These are phyloP conservation scores for Glareola pratincola DNA, from an alignment of 2,113 vertebrate species.

Conservation along the genomic window DNA sequence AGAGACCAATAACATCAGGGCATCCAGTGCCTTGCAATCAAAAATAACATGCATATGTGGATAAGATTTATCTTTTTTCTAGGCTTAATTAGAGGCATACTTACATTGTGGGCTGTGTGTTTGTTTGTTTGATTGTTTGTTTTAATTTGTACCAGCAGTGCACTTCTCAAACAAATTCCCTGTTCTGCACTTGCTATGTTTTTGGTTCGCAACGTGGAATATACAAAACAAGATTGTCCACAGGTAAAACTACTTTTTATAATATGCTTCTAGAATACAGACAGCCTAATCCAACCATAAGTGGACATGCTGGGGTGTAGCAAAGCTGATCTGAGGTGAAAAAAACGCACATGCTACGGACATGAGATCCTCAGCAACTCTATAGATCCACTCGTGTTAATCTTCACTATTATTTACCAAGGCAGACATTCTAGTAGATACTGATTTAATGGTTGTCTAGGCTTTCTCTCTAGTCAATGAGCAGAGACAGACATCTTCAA, in stretches of 20 bases:
- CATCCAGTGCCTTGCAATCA: neutral
- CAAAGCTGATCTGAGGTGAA: neutral
- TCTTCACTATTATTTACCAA: neutral
- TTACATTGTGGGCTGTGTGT: neutral
- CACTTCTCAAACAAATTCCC: neutral
- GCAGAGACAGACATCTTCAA: neutral
- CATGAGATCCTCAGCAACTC: neutral
- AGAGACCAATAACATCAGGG: neutral
- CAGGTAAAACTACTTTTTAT: neutral
- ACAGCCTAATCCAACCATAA: neutral
- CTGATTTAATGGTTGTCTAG: neutral
- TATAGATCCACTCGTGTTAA: neutral
- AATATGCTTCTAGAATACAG: neutral
- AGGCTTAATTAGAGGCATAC: neutral
- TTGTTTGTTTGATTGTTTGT: neutral
- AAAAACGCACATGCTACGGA: fast-evolving
- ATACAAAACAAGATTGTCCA: fast-evolving
- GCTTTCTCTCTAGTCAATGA: neutral
- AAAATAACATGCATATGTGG: neutral
- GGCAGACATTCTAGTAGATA: neutral
- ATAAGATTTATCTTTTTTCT: neutral
- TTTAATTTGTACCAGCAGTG: neutral
- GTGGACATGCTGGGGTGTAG: fast-evolving
- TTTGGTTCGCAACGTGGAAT: neutral
- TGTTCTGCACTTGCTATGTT: neutral